These are phyloP conservation scores for Eupithecia inturbata DNA, from an alignment of 2,888 invertebrate genomes.

Conservation along the genomic window DNA sequence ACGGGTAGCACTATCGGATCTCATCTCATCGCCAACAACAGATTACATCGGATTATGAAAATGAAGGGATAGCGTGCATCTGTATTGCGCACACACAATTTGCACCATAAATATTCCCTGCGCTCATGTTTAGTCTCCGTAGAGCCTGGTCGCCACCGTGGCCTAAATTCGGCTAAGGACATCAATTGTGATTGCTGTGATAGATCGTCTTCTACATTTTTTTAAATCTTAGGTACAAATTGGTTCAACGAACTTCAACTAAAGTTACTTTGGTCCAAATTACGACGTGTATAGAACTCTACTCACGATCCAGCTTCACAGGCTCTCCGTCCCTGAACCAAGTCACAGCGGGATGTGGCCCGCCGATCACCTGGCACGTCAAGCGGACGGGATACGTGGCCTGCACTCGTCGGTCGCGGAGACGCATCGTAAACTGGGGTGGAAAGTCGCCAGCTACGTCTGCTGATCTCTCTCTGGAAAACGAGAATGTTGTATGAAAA, in stretches of 20 bases:
- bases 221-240: not conserved
- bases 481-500: not conserved
- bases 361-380: slow-evolving; percentile 92
- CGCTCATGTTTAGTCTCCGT: no score
- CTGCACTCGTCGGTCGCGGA: slow-evolving; percentile 92
- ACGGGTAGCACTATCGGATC: no score
- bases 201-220: no score
- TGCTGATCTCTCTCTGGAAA: slow-evolving; percentile 69
- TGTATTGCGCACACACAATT: no score
- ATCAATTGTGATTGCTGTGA: no score
- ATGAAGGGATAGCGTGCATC: no score
- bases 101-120: no score
- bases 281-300: not conserved
- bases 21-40: no score
- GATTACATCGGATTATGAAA: no score
- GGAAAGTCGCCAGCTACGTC: slow-evolving; percentile 82
- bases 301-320: slow-evolving; percentile 84
- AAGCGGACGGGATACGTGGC: slow-evolving; percentile 92
- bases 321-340: slow-evolving; percentile 93
- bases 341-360: slow-evolving; percentile 88
- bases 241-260: not conserved
- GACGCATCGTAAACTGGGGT: slow-evolving; percentile 93
- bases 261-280: not conserved
- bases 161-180: no score
- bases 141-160: no score